Evolutionary conservation across 2,113 vertebrate genomes (phyloP), one percentile per base, ranked within the genome.

Genomic region (Oceanites oceanicus): DNA sequence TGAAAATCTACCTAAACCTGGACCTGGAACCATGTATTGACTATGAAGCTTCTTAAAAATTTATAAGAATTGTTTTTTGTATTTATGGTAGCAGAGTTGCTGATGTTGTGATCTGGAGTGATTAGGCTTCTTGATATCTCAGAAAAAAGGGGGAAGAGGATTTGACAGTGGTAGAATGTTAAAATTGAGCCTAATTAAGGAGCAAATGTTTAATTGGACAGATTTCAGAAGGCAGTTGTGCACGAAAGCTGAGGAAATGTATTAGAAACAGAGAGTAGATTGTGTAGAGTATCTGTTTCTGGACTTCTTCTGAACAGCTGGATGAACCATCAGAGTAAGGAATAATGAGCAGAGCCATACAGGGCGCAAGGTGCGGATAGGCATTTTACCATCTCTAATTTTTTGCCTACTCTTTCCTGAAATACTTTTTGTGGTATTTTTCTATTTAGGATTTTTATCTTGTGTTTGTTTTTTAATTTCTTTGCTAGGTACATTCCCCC

Each of bases 401-500:
- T 62, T 90, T 84, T 87, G 36, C 34, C 21, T 61, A 11, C 49
- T 59, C 19, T 74, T 83, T 79, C 32, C 27, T 0, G 0, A 56
- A 65, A 53, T 71, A 40, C 15, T 65, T 87, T 25, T 76, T 49
- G n/a, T 76, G 10, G 2, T 65, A 15, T 86, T 90, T 59, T 15
- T 42, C 40, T 79, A 0, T 73, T 80, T 45, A 47, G 8, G 52
- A 30, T 80, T 91, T 94, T 92, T 42, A 87, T 70, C 17, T 49
- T 59, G 15, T 44, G 9, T 79, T 71, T 91, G 17, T 65, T 76
- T 74, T 85, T 92, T 77, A 5, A 79, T 77, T 79, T 93, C 22
- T 94, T 59, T 94, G 62, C 44, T 94, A 99, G 99, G 97, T 99
- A 99, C 96, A 99, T 99, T 97, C 99, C 99, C 59, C 99, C 99